phyloP scores from a whole-genome alignment of 2,888 invertebrate genomes.

The Spisula solida region DNA sequence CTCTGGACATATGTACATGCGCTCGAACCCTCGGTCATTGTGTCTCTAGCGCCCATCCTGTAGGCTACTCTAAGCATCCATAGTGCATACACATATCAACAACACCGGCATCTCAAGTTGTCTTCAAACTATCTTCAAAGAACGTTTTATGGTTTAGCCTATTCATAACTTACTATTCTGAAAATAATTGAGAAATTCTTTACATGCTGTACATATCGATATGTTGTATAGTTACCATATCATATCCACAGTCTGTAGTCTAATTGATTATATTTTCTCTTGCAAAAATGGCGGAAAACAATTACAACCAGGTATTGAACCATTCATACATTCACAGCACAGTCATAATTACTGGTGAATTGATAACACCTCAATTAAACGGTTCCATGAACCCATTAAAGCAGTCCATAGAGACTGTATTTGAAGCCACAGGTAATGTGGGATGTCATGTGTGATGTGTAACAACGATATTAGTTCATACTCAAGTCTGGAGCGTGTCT shows the following conservation, averaged over 20 bases:
- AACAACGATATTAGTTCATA: no score
- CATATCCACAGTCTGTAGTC: background rate
- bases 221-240: background rate
- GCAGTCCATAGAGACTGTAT: background rate
- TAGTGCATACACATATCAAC: no score
- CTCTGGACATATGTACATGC: no score
- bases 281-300: background rate
- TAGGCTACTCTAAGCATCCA: no score
- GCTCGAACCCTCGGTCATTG: no score
- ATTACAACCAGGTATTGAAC: background rate
- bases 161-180: background rate
- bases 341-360: background rate
- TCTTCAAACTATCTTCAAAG: no score
- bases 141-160: no score
- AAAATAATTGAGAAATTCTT: background rate
- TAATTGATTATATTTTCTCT: conserved; percentile 7
- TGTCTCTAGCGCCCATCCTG: no score
- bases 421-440: no score
- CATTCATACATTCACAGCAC: background rate
- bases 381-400: background rate
- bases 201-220: background rate
- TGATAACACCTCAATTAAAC: background rate
- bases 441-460: no score
- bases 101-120: no score
- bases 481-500: no score